Evolutionary conservation across 1,140 invertebrate genomes (phyloP).

Genomic region (Atta cephalotes): DNA sequence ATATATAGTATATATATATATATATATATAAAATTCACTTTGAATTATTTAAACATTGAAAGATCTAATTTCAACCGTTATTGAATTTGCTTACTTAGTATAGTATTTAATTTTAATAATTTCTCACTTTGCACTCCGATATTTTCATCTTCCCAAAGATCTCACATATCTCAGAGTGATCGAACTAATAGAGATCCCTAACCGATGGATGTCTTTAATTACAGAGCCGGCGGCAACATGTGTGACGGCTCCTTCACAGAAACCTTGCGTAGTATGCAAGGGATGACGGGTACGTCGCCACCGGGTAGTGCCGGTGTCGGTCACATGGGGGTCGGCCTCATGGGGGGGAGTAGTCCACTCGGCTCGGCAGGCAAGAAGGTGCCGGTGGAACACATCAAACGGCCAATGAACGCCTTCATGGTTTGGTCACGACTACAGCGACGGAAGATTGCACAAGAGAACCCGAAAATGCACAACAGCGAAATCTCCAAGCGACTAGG

Average conservation of each 20-base stretch:
- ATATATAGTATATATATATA: no score
- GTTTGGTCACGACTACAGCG: conserved; percentile 95
- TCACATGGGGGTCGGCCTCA: conserved; percentile 81
- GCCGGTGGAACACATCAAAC: conserved; percentile 88
- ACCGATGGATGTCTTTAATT: conserved; percentile 74
- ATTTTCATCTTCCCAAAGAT: not conserved
- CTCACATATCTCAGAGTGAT: not conserved
- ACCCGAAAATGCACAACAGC: conserved; percentile 99
- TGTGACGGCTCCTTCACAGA: conserved; percentile 85
- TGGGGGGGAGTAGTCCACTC: conserved; percentile 69
- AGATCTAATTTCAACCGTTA: no score
- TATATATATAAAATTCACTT: no score
- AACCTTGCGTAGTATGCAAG: conserved; percentile 83
- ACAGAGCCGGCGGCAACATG: conserved; percentile 86
- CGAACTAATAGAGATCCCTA: conserved; percentile 19
- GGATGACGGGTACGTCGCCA: conserved; percentile 82
- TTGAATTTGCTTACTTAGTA: no score
- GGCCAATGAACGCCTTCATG: conserved; percentile 91
- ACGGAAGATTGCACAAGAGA: conserved; percentile 97
- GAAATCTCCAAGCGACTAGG: conserved; percentile 98
- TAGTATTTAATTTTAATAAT: not conserved
- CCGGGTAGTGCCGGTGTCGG: conserved; percentile 80
- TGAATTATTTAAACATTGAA: no score
- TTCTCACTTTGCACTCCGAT: not conserved
- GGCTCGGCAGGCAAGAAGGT: conserved; percentile 82